phyloP scores from a whole-genome alignment of 2,888 invertebrate species.

The Uloborus plumipes region DNA sequence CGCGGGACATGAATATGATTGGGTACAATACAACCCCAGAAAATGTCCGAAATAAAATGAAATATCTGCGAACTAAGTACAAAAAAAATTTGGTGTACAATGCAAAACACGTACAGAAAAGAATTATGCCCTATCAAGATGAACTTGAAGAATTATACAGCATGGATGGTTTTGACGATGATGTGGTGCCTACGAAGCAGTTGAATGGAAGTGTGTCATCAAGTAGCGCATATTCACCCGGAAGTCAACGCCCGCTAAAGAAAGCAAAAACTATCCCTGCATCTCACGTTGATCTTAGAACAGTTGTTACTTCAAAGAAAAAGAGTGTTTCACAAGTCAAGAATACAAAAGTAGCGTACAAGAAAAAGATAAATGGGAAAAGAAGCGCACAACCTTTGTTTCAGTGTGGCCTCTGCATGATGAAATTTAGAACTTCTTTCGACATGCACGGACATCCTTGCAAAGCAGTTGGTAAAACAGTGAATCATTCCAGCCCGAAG shows the following conservation, averaged over 20 bases:
- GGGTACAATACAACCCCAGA: constrained; percentile 41
- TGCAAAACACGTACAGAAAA: constrained; percentile 39
- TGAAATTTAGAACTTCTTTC: constrained; percentile 42
- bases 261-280: constrained; percentile 25
- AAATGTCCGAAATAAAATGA: constrained; percentile 47
- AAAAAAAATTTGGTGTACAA: constrained; percentile 28
- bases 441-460: constrained; percentile 53
- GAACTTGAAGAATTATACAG: constrained; percentile 44
- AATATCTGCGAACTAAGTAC: constrained; percentile 43
- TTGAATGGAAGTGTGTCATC: constrained; percentile 33
- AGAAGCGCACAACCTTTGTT: constrained; percentile 21
- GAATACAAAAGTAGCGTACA: constrained; percentile 19
- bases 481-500: neutral
- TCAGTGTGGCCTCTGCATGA: constrained; percentile 56
- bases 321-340: constrained; percentile 12
- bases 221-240: neutral
- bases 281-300: constrained; percentile 42
- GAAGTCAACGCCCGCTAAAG: constrained; percentile 1
- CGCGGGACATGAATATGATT: constrained; percentile 28
- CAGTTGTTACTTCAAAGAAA: constrained; percentile 43
- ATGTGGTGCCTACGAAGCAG: neutral
- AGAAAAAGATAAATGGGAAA: constrained; percentile 11
- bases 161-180: constrained; percentile 35
- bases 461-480: constrained; percentile 5
- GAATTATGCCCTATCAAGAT: constrained; percentile 29